Conservation (phyloP, 2,797 vertebrate species). For the Okamejei kenojei region DNA sequence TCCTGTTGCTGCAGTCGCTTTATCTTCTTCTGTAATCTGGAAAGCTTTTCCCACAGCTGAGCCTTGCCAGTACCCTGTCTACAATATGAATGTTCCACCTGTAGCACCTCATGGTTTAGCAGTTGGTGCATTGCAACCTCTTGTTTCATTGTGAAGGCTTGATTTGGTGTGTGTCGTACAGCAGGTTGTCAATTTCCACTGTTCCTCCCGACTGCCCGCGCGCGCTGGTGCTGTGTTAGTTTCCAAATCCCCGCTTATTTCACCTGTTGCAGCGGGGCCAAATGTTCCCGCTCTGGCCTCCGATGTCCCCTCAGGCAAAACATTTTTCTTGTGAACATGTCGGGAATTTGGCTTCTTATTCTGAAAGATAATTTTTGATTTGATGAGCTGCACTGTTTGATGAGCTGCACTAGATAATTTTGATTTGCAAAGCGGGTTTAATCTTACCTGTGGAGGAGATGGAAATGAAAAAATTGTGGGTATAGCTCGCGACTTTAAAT, state of each 20-base stretch:
- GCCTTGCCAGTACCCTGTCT: constrained; percentile 64
- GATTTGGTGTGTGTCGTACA: background rate
- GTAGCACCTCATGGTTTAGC: constrained; percentile 46
- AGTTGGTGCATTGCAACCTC: constrained; percentile 44
- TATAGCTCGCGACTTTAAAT: constrained; percentile 71
- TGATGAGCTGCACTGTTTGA: constrained; percentile 44
- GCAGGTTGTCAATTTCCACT: background rate
- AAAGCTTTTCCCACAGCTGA: constrained; percentile 72
- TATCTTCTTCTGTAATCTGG: constrained; percentile 69
- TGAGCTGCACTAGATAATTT: too few relatives aligned
- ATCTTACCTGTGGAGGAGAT: constrained; percentile 57
- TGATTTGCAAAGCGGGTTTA: background rate
- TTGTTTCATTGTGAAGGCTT: constrained; percentile 43
- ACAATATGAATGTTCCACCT: constrained; percentile 66
- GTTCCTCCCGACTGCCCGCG: too few relatives aligned
- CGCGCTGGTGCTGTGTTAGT: background rate
- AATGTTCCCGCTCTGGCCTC: background rate
- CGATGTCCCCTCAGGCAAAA: background rate
- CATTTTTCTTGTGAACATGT: constrained; percentile 46
- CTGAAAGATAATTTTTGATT: constrained; percentile 47
- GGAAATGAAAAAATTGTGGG: constrained; percentile 69
- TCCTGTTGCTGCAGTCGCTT: constrained; percentile 69
- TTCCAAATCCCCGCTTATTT: background rate
- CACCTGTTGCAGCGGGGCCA: background rate
- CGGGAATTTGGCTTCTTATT: constrained; percentile 46